Base-by-base conservation (phyloP, 2,113 vertebrate species). In the Xyrauchen texanus region DNA sequence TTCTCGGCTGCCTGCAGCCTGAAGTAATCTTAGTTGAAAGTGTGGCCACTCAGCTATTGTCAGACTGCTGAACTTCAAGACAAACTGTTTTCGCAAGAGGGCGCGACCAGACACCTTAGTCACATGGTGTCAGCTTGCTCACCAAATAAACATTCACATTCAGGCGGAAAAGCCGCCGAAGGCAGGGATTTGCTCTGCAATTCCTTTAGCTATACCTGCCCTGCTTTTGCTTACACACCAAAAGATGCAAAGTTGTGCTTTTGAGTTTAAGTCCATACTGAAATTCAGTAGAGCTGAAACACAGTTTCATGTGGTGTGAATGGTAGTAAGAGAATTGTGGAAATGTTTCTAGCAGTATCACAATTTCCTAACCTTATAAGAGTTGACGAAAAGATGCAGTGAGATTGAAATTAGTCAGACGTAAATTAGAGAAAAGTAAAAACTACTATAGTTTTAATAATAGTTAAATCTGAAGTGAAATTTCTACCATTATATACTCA, bases 1-100 rank as follows among this genome's bases (percentile, higher is more conserved):
- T 69, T 61, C 82, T 62, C 64, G 78, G 60, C 63, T 84, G 85
- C 84, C 80, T 87, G 80, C 42, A 70, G 68, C 46, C 76, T 75
- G 65, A 72, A 85, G 70, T 83, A 76, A 75, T 84, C 82, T 84
- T 76, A 84, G 68, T 60, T 53, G 75, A 80, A 83, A 79, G 44
- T 68, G 42, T 65, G 34, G 55, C 8, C 12, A 76, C 51, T 66
- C 82, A 73, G 83, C 86, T 47, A 71, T 47, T 75, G 84, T 83
- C 63, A 70, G 76, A 71, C 70, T 73, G 51, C 7, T 64, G 81
- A 77, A 66, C 78, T 66, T 76, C 66, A 15, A 80, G 77, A 84
- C 85, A 86, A 71, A 74, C 83, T 16, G 42, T 88, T 84, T 87
- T 83, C 76, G 66, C 64, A 79, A 55, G 61, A 76, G 61, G 58